These are phyloP conservation scores for Hormiphora californensis DNA, from an alignment of 37 sponge, comb jelly and placozoan species.

Conservation along the genomic window DNA sequence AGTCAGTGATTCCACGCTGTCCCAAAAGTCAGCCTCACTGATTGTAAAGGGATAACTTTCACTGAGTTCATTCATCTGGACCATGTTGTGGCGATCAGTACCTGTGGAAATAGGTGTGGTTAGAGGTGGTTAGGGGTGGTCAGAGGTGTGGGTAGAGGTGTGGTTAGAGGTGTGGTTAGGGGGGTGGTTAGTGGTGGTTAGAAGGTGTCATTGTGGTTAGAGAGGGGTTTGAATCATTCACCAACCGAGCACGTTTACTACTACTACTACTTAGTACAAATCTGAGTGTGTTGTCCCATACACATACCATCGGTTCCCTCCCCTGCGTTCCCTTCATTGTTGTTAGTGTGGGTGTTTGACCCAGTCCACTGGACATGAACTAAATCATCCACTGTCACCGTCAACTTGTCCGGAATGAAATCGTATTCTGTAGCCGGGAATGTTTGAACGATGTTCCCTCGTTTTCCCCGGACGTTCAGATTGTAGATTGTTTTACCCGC, in stretches of 20 bases:
- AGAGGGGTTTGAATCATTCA: too few relatives aligned
- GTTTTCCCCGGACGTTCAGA: slow-evolving; percentile 93
- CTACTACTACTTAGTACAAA: too few relatives aligned
- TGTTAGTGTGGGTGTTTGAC: slow-evolving; percentile 95
- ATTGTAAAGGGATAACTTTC: not conserved
- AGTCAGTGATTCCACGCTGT: slow-evolving; percentile 37
- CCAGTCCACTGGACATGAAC: slow-evolving; percentile 98
- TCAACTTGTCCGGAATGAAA: slow-evolving; percentile 88
- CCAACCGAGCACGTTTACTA: too few relatives aligned
- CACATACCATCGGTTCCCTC: slow-evolving; percentile 83
- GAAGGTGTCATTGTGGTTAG: too few relatives aligned
- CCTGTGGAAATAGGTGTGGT: not conserved
- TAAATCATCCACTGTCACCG: slow-evolving; percentile 57
- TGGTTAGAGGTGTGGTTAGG: too few relatives aligned
- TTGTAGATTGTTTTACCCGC: slow-evolving; percentile 65
- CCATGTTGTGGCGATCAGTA: slow-evolving; percentile 25
- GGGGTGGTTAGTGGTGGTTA: too few relatives aligned
- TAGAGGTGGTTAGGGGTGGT: too few relatives aligned
- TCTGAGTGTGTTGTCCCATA: too few relatives aligned
- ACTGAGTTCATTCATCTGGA: slow-evolving; percentile 11
- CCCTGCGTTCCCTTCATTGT: slow-evolving; percentile 90
- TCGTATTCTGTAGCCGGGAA: slow-evolving; percentile 97
- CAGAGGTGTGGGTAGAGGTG: too few relatives aligned
- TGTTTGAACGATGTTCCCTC: slow-evolving; percentile 96
- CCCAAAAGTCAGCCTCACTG: not conserved